phyloP scores from a whole-genome alignment of 2,888 invertebrate genomes.

The Spicauda simplicius region DNA sequence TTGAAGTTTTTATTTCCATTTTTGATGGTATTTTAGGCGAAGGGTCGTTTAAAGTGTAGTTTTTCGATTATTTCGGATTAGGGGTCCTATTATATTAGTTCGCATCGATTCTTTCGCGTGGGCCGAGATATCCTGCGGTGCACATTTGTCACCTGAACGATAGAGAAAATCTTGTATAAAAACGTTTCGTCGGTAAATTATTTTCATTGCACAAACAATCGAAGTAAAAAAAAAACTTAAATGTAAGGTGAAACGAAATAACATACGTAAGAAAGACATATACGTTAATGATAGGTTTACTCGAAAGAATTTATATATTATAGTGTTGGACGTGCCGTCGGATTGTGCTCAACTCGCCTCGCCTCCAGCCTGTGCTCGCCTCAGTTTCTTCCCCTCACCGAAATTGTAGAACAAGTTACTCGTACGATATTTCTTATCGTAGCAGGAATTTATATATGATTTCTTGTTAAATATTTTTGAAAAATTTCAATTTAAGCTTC shows the following conservation, averaged over 20 bases:
- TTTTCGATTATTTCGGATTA: constrained; percentile 17
- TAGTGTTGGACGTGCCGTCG: constrained; percentile 37
- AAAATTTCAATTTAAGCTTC: too few relatives aligned
- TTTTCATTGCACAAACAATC: constrained; percentile 74
- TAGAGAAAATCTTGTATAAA: constrained; percentile 66
- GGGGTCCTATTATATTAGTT: constrained; percentile 30
- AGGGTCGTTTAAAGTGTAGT: constrained; percentile 48
- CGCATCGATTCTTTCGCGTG: constrained; percentile 11
- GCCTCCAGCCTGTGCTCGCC: constrained; percentile 2
- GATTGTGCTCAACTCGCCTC: constrained; percentile 19
- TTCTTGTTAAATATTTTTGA: too few relatives aligned
- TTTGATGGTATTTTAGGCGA: constrained; percentile 45
- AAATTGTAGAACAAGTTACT: neutral
- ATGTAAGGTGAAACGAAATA: constrained; percentile 77
- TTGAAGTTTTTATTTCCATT: constrained; percentile 49
- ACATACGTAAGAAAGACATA: constrained; percentile 85
- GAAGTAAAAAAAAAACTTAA: constrained; percentile 55
- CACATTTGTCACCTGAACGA: constrained; percentile 26
- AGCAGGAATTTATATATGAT: too few relatives aligned
- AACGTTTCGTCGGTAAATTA: constrained; percentile 59
- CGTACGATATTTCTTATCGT: neutral
- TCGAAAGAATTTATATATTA: constrained; percentile 78
- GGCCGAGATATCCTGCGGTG: constrained; percentile 9
- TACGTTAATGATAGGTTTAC: constrained; percentile 81
- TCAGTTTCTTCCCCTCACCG: neutral